A percentile compares a stretch with the other conserved stretches of the same genome.
Evolutionary conservation across 2,797 vertebrate species (phyloP).

Genomic region (Microchirus variegatus): DNA sequence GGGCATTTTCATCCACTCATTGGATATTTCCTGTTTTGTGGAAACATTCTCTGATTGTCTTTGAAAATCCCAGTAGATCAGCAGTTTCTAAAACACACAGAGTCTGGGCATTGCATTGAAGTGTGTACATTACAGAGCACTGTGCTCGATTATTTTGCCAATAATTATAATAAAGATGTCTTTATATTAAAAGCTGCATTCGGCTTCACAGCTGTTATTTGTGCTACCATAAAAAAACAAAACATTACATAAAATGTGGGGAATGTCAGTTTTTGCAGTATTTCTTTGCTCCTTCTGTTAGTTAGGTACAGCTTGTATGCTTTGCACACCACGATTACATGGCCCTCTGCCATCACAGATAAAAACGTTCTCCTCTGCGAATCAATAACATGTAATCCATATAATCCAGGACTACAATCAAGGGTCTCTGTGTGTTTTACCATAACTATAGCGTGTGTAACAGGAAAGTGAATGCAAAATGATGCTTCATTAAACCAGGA

Average conservation of each 20-base stretch:
- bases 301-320: neutral
- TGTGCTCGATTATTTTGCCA: constrained; percentile 1
- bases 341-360: constrained; percentile 36
- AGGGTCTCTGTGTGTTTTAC: constrained; percentile 19
- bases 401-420: constrained; percentile 39
- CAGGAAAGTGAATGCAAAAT: constrained; percentile 18
- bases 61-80: too few relatives aligned
- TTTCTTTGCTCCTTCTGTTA: neutral
- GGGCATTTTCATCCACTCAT: too few relatives aligned
- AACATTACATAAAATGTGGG: too few relatives aligned
- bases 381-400: constrained; percentile 33
- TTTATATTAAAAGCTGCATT: neutral
- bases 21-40: too few relatives aligned
- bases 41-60: too few relatives aligned
- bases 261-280: constrained; percentile 1
- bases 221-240: too few relatives aligned
- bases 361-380: constrained; percentile 41
- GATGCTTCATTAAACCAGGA: constrained; percentile 31
- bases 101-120: too few relatives aligned
- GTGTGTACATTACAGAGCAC: too few relatives aligned
- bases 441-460: constrained; percentile 17
- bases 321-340: constrained; percentile 6
- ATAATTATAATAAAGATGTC: neutral
- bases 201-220: too few relatives aligned
- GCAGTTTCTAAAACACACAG: too few relatives aligned